Percentiles rank a stretch among this genome's conserved stretches.
phyloP scores from a whole-genome alignment of 1,140 invertebrate genomes.

The Dreissena rostriformis region DNA sequence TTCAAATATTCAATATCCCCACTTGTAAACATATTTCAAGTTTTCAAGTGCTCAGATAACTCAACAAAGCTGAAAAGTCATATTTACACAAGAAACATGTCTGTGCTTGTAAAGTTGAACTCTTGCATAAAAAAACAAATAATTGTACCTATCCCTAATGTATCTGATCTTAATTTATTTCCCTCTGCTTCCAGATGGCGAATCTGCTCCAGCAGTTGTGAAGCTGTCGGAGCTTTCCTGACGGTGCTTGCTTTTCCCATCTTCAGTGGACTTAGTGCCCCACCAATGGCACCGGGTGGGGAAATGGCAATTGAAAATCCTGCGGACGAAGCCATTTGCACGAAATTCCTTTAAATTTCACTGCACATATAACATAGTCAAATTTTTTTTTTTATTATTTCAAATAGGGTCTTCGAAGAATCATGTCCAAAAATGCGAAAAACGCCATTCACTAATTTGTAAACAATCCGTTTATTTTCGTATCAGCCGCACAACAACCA shows the following conservation, averaged over 20 bases:
- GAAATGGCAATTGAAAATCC: constrained; percentile 53
- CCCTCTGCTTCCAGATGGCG: constrained; percentile 73
- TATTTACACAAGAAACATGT: constrained; percentile 15
- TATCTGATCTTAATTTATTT: constrained; percentile 67
- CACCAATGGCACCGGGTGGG: constrained; percentile 38
- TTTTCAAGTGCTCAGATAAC: neutral
- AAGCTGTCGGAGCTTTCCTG: constrained; percentile 58
- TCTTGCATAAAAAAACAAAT: neutral
- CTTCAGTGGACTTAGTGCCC: constrained; percentile 30
- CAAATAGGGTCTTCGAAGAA: no score
- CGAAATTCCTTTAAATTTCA: no score
- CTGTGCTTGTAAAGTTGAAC: neutral
- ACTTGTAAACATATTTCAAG: no score
- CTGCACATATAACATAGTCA: no score
- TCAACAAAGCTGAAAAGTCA: neutral
- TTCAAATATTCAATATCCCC: no score
- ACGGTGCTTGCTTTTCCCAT: neutral
- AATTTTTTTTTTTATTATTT: no score
- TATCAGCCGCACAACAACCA: constrained; percentile 38
- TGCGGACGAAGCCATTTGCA: constrained; percentile 38
- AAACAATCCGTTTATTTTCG: constrained; percentile 24
- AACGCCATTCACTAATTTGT: no score
- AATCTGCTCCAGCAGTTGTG: constrained; percentile 71
- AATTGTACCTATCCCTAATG: constrained; percentile 24
- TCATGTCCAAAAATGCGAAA: no score